A percentile compares a stretch with the other conserved stretches of the same genome.
Conservation (phyloP, 2,797 vertebrate genomes). For the Percopsis omiscomaycus region DNA sequence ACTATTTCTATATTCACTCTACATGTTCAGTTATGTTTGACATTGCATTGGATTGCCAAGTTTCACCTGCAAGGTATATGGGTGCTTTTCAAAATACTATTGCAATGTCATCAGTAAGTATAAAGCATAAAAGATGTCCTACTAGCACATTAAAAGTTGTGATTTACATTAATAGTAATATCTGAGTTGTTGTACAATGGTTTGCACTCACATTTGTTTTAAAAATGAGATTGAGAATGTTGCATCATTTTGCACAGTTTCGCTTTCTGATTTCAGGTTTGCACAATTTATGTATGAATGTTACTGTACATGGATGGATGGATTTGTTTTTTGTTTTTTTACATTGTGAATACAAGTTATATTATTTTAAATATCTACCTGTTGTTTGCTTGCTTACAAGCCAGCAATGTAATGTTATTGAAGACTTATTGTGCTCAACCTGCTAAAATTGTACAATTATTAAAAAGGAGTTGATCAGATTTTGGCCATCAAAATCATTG, state of each 20-base stretch:
- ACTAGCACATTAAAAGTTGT: too few species aligned
- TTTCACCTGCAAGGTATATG: slow-evolving; percentile 5
- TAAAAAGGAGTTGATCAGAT: background rate
- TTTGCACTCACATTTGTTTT: slow-evolving; percentile 9
- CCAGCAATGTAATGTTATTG: too few species aligned
- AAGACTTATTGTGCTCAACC: background rate
- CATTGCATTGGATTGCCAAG: slow-evolving; percentile 10
- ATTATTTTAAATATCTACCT: too few species aligned
- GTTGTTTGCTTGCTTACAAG: too few species aligned
- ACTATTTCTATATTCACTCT: slow-evolving; percentile 10
- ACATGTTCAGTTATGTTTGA: slow-evolving; percentile 8
- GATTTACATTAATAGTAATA: slow-evolving; percentile 27
- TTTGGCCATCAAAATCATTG: background rate
- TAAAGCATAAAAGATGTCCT: too few species aligned
- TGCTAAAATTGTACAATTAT: background rate
- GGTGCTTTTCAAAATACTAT: background rate
- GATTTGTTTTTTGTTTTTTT: slow-evolving; percentile 15
- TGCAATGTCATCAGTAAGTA: background rate
- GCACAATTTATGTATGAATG: slow-evolving; percentile 36
- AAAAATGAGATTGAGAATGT: slow-evolving; percentile 23
- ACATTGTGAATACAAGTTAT: background rate
- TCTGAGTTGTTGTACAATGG: slow-evolving; percentile 21
- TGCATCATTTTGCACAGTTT: slow-evolving; percentile 50
- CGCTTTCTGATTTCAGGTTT: slow-evolving; percentile 43
- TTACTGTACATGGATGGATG: slow-evolving; percentile 2